phyloP scores from a whole-genome alignment of 2,888 invertebrate species.

The Busseola fusca region DNA sequence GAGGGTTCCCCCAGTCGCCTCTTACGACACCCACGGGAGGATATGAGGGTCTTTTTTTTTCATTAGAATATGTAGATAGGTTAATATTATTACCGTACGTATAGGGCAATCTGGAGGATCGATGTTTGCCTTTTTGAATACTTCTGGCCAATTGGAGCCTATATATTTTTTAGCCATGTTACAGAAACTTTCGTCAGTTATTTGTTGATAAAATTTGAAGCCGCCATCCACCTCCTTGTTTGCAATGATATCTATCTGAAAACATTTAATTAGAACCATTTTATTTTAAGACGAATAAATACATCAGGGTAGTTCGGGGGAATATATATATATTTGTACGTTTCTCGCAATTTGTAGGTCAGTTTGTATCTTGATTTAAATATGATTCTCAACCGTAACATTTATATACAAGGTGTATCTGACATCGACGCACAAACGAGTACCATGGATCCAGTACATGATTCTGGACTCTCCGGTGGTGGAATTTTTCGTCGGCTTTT shows the following conservation, averaged over 20 bases:
- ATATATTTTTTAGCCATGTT: constrained; percentile 66
- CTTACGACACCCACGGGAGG: no score
- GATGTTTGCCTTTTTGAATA: constrained; percentile 59
- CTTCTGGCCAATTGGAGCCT: constrained; percentile 61
- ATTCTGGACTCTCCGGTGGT: no score
- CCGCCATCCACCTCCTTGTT: constrained; percentile 79
- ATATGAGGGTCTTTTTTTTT: no score
- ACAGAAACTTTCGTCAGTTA: constrained; percentile 66
- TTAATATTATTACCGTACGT: constrained; percentile 10
- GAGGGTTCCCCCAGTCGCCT: no score
- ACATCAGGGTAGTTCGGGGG: no score
- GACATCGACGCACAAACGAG: no score
- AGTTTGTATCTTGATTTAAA: neutral
- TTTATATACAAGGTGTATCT: no score
- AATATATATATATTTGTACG: no score
- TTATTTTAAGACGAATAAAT: neutral
- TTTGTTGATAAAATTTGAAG: constrained; percentile 72
- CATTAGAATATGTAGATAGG: neutral
- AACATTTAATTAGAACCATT: constrained; percentile 2
- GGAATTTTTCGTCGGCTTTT: no score
- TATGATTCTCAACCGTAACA: neutral
- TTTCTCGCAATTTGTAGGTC: neutral
- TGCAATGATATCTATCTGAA: constrained; percentile 61
- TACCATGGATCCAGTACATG: no score
- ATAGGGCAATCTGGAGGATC: constrained; percentile 70